Conservation (phyloP, 2,797 vertebrate genomes). For the Cetoscarus ocellatus region DNA sequence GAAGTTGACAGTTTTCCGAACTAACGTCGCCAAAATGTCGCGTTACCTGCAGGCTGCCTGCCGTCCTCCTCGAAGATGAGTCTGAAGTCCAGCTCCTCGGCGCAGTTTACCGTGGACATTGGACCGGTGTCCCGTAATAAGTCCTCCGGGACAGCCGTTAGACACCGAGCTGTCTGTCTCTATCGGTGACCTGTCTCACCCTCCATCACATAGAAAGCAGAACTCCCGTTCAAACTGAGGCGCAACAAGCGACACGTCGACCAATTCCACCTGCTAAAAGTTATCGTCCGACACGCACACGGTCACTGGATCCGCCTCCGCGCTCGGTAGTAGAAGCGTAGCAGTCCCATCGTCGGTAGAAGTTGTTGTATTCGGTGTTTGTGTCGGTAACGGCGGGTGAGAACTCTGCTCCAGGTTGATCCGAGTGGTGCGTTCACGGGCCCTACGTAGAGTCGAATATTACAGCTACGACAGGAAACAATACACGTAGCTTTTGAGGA, state of each 20-base stretch:
- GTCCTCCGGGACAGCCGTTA: conserved; percentile 4
- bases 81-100: conserved; percentile 94
- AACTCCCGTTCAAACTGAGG: conserved; percentile 30
- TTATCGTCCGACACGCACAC: not conserved
- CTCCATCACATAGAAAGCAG: conserved; percentile 57
- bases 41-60: conserved; percentile 75
- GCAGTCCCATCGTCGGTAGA: not conserved
- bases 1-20: conserved; percentile 13
- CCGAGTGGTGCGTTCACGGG: conserved; percentile 42
- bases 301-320: not conserved
- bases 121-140: conserved; percentile 43
- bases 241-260: conserved; percentile 26
- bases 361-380: conserved; percentile 32
- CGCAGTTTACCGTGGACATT: conserved; percentile 90
- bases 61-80: conserved; percentile 92
- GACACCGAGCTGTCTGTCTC: conserved; percentile 33
- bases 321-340: fast-evolving
- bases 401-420: conserved; percentile 57
- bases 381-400: conserved; percentile 34
- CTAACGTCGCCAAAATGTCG: conserved; percentile 29
- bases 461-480: not conserved
- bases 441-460: not conserved
- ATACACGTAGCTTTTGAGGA: too few species aligned
- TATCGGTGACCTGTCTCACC: conserved; percentile 47
- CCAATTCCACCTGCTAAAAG: conserved; percentile 16